Evolutionary conservation across 2,113 vertebrate genomes (phyloP).

Genomic region (Aegithalos caudatus): DNA sequence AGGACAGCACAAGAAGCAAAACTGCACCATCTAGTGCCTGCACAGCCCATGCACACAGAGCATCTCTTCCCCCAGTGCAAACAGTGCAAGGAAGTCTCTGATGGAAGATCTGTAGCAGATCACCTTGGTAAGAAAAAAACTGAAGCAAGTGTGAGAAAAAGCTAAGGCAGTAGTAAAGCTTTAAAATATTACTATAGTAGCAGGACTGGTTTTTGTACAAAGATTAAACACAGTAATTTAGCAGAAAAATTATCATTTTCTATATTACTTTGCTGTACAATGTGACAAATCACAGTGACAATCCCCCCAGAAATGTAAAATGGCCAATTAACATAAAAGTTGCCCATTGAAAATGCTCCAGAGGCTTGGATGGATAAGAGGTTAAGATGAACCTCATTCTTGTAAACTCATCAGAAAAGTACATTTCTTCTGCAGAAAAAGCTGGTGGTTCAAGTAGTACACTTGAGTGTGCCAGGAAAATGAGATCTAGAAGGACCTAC

Average conservation of each 20-base stretch:
- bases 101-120: not conserved
- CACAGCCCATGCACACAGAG: fast-evolving
- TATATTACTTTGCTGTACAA: not conserved
- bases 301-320: not conserved
- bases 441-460: not conserved
- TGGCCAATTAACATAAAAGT: not conserved
- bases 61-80: not conserved
- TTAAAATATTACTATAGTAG: not conserved
- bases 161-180: not conserved
- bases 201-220: not conserved
- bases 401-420: not conserved
- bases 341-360: not conserved
- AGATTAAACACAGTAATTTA: not conserved
- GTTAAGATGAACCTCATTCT: not conserved
- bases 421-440: not conserved
- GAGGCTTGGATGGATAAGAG: not conserved
- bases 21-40: conserved; percentile 62
- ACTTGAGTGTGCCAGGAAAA: not conserved
- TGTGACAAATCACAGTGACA: not conserved
- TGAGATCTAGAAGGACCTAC: not conserved
- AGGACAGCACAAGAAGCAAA: not conserved
- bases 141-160: not conserved
- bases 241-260: not conserved
- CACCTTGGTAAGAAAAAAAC: fast-evolving
- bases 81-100: fast-evolving